Percentiles rank a stretch among this genome's conserved stretches.
Evolutionary conservation across 2,888 invertebrate genomes (phyloP).

Genomic region (Electrophaes corylata): DNA sequence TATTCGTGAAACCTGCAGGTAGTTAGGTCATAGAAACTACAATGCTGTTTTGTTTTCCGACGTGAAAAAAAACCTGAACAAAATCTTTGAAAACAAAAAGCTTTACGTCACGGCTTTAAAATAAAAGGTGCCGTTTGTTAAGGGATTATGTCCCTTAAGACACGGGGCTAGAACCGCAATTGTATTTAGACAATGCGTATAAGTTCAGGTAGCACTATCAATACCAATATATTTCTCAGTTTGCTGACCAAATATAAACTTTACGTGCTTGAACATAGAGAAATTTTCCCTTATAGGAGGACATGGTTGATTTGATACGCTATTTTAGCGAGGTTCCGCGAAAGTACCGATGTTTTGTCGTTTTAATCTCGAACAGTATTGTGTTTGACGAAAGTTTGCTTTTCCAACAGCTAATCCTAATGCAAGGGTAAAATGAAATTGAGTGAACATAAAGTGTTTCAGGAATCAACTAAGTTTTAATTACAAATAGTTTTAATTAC

Average conservation of each 20-base stretch:
- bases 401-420: conserved; percentile 56
- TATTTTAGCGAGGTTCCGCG: conserved; percentile 50
- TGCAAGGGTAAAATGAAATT: conserved; percentile 39
- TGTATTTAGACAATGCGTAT: conserved; percentile 66
- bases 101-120: conserved; percentile 74
- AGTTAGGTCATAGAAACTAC: conserved; percentile 45
- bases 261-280: conserved; percentile 27
- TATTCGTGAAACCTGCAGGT: conserved; percentile 46
- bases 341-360: conserved; percentile 50
- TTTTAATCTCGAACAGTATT: conserved; percentile 48
- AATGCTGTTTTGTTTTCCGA: conserved; percentile 50
- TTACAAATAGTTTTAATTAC: not conserved
- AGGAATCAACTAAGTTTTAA: conserved; percentile 9
- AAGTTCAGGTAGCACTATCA: conserved; percentile 74
- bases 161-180: conserved; percentile 63
- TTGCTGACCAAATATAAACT: conserved; percentile 38
- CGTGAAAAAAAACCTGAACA: conserved; percentile 47
- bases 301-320: conserved; percentile 29
- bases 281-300: conserved; percentile 9
- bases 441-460: conserved; percentile 14
- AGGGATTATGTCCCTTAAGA: conserved; percentile 70
- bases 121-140: conserved; percentile 71
- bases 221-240: conserved; percentile 47
- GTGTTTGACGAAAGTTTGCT: conserved; percentile 51
- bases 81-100: conserved; percentile 55